These are phyloP conservation scores for Coelogynopora nodosa DNA, from an alignment of 2,888 invertebrate genomes.

Conservation along the genomic window DNA sequence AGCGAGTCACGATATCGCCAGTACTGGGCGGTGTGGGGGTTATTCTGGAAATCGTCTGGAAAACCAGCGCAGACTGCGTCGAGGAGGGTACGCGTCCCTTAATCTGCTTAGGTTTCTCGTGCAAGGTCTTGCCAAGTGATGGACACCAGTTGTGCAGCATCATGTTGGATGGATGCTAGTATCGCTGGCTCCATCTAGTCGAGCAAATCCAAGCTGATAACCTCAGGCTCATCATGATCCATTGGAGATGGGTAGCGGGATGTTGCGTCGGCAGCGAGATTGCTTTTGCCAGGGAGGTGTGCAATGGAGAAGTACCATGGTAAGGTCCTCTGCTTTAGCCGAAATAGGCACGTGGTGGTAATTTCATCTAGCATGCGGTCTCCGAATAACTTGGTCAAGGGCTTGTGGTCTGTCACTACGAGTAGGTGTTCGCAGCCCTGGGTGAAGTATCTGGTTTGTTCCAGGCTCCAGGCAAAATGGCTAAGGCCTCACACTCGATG, in stretches of 20 bases:
- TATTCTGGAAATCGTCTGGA: not conserved
- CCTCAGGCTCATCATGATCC: not conserved
- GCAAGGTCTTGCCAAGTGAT: not conserved
- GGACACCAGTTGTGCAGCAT: not conserved
- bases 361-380: conserved; percentile 47
- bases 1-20: not conserved
- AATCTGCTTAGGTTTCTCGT: not conserved
- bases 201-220: not conserved
- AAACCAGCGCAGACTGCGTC: not conserved
- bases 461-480: conserved; percentile 44
- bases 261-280: conserved; percentile 35
- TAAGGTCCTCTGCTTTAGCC: conserved; percentile 7
- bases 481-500: conserved; percentile 41
- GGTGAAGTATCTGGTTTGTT: conserved; percentile 45
- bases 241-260: conserved; percentile 8
- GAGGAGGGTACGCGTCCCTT: not conserved
- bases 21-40: not conserved
- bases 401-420: conserved; percentile 47
- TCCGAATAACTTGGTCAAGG: conserved; percentile 46
- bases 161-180: not conserved
- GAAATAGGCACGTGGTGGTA: conserved; percentile 25
- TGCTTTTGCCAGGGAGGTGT: conserved; percentile 33
- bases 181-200: not conserved
- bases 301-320: not conserved
- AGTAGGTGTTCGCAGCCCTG: conserved; percentile 45